A percentile compares a stretch with the other conserved stretches of the same genome.
Evolutionary conservation across 2,797 vertebrate species (phyloP).

Genomic region (Catostomus latipinnis): DNA sequence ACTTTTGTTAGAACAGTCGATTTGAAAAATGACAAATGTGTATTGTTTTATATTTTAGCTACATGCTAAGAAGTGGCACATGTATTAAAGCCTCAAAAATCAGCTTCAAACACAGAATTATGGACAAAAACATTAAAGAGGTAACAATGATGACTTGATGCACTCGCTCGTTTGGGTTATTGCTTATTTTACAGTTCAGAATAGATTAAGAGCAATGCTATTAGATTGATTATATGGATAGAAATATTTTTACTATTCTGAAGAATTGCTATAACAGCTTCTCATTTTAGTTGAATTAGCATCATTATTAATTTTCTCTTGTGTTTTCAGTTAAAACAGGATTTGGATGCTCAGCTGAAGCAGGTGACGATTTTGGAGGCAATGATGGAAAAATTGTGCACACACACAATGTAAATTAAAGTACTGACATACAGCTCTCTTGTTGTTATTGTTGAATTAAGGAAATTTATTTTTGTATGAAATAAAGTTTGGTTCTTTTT

Average conservation of each 20-base stretch:
- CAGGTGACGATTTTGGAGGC: conserved; percentile 56
- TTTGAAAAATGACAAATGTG: background rate
- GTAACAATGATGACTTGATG: conserved; percentile 56
- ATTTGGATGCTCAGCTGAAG: conserved; percentile 64
- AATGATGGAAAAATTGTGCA: conserved; percentile 46
- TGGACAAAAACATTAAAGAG: conserved; percentile 67
- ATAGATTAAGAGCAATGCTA: too few relatives aligned
- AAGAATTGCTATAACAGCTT: background rate
- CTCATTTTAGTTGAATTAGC: background rate
- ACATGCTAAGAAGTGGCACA: conserved; percentile 76
- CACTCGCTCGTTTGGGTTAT: background rate
- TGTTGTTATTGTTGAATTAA: background rate
- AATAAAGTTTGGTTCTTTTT: background rate
- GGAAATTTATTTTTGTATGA: background rate
- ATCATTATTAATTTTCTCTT: background rate
- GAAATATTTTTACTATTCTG: too few relatives aligned
- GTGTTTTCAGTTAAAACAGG: conserved; percentile 61
- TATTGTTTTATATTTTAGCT: conserved; percentile 73
- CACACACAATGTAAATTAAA: background rate
- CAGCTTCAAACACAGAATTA: conserved; percentile 72
- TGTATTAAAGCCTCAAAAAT: conserved; percentile 78
- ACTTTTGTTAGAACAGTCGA: too few relatives aligned
- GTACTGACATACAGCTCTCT: background rate
- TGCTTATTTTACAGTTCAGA: background rate
- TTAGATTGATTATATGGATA: background rate